Evolutionary conservation across 2,113 vertebrate genomes (phyloP), one percentile per base, ranked within the genome.

Genomic region (Telmatochromis sp.): DNA sequence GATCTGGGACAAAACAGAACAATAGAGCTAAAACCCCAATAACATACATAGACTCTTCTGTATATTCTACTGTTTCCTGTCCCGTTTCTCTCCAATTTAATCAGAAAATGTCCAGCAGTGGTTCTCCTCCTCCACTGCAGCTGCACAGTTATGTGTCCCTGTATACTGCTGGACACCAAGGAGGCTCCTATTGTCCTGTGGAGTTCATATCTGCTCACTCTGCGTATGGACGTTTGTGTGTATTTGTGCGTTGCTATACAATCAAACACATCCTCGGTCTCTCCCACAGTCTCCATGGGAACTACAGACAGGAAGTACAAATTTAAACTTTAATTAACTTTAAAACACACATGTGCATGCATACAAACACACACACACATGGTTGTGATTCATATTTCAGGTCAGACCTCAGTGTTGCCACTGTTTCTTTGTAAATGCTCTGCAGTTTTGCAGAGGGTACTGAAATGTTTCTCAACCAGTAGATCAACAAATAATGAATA

Each of bases 1-100:
- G 83, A 94, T 93, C 87, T 94, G 84, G 94, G 91, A 85, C 93
- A 91, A 90, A 86, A 92, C 82, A 84, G 91, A 94, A 94, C 94
- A 94, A 94, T 94, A 65, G 94, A 90, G 75, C 49, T 81, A 54
- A 87, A 90, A 85, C 78, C 82, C 45, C 2, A 42, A 65, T 86
- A 86, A 86, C 78, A 73, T 35, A 58, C 28, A 81, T 15, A 73
- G 23, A 28, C 23, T 5, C 9, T 33, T 79, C 28, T 73, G 65
- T 88, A 35, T 86, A 78, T 87, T 93, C 65, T 55, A 82, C 51
- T 42, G 6, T 86, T 91, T 70, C 26, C 80, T 7, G 7, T 51
- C 40, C 80, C 2, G 5, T 63, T 90, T 91, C 23, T 81, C 28
- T 84, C 53, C 17, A 19, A 49, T 78, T 51, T 78, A 26, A 81